These are phyloP conservation scores for Tetramorium bicarinatum DNA, from an alignment of 2,888 invertebrate genomes.

Conservation along the genomic window DNA sequence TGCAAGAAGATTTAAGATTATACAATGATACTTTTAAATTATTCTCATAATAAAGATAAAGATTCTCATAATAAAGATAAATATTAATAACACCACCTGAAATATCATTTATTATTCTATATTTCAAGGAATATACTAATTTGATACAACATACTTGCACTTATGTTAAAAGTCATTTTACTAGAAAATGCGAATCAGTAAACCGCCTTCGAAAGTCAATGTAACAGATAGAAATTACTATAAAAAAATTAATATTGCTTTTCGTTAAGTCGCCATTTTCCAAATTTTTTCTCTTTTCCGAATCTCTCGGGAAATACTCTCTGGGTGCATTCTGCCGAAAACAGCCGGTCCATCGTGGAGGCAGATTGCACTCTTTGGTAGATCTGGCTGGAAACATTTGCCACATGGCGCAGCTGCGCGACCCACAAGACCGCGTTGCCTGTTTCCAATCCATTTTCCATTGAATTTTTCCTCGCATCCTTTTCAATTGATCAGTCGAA, in stretches of 20 bases:
- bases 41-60: neutral
- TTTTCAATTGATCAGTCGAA: neutral
- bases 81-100: neutral
- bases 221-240: neutral
- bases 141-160: neutral
- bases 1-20: neutral
- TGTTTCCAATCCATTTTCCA: constrained; percentile 70
- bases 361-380: constrained; percentile 61
- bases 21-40: neutral
- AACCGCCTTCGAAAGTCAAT: neutral
- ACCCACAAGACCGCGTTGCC: constrained; percentile 39
- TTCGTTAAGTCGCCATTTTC: neutral
- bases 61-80: neutral
- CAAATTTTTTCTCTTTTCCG: constrained; percentile 20
- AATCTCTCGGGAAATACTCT: constrained; percentile 37
- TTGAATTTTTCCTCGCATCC: constrained; percentile 57
- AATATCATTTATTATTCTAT: neutral
- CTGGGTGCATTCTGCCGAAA: constrained; percentile 37
- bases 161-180: neutral
- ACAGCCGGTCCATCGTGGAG: constrained; percentile 55
- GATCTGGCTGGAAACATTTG: constrained; percentile 62
- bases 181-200: neutral
- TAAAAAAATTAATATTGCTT: neutral
- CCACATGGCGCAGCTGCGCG: constrained; percentile 65
- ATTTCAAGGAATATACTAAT: neutral